Evolutionary conservation across 2,888 invertebrate species (phyloP).

Genomic region (Eupeodes luniger): DNA sequence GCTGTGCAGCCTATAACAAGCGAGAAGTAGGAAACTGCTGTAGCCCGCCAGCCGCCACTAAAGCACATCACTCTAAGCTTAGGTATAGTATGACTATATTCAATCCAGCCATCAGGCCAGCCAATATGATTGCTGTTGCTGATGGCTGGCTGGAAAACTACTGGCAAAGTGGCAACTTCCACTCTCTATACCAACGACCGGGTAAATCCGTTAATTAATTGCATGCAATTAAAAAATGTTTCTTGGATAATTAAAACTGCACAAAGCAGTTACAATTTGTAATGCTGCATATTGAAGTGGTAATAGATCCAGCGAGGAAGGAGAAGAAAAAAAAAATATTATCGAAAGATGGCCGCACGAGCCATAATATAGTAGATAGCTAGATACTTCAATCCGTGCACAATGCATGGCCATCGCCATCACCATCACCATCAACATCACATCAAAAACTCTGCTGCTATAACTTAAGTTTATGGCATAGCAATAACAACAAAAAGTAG

Average conservation of each 20-base stretch:
- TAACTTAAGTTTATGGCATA: not conserved
- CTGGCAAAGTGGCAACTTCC: slow-evolving; percentile 66
- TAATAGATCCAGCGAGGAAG: slow-evolving; percentile 59
- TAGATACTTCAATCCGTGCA: slow-evolving; percentile 3
- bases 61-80: not conserved
- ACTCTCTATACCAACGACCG: slow-evolving; percentile 75
- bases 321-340: slow-evolving; percentile 35
- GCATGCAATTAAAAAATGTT: slow-evolving; percentile 76
- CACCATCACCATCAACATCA: slow-evolving; percentile 23
- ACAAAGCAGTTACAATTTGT: slow-evolving; percentile 75
- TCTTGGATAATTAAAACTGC: slow-evolving; percentile 76
- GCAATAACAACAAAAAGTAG: slow-evolving; percentile 33
- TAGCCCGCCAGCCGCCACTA: slow-evolving; percentile 14
- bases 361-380: slow-evolving; percentile 1
- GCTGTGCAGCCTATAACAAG: not conserved
- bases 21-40: slow-evolving; percentile 59
- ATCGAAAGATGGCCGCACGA: slow-evolving; percentile 70
- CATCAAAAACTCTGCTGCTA: slow-evolving; percentile 13
- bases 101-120: not conserved
- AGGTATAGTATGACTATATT: not conserved
- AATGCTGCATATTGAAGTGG: slow-evolving; percentile 57
- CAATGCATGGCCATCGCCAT: slow-evolving; percentile 60
- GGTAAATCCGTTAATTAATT: slow-evolving; percentile 75
- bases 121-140: not conserved
- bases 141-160: slow-evolving; percentile 31